Evolutionary conservation across 2,888 invertebrate genomes (phyloP).

Genomic region (Melieria omissa): DNA sequence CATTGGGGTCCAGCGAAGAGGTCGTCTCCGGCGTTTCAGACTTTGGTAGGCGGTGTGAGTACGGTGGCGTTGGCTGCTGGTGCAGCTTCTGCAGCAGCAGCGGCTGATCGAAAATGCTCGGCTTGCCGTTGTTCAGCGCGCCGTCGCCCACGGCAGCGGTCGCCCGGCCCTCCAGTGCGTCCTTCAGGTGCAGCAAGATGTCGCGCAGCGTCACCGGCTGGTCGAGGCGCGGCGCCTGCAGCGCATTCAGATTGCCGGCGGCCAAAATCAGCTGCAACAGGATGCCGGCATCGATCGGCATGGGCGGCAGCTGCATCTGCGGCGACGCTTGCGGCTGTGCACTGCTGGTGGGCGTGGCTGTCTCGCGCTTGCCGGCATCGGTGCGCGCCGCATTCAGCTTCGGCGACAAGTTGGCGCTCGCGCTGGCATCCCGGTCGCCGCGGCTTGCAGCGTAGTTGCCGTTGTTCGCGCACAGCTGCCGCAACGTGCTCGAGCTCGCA

Average conservation of each 20-base stretch:
- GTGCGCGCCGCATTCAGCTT: constrained; percentile 7
- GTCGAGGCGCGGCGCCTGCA: constrained; percentile 52
- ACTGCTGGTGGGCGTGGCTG: constrained; percentile 28
- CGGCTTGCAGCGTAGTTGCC: constrained; percentile 51
- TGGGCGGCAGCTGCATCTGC: constrained; percentile 36
- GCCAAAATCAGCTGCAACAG: constrained; percentile 62
- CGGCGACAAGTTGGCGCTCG: constrained; percentile 8
- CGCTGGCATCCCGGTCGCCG: constrained; percentile 49
- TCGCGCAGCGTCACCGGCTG: constrained; percentile 60
- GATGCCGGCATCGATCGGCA: constrained; percentile 54
- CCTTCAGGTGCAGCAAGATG: constrained; percentile 55
- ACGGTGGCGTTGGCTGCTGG: constrained; percentile 50
- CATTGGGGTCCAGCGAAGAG: constrained; percentile 63
- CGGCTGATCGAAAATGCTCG: constrained; percentile 54
- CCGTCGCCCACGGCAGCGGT: constrained; percentile 46
- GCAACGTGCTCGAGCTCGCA: constrained; percentile 53
- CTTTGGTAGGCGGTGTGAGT: constrained; percentile 62
- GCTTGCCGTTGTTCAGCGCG: constrained; percentile 53
- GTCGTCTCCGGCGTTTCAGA: constrained; percentile 69
- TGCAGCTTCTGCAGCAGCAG: constrained; percentile 56
- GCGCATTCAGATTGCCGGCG: constrained; percentile 49
- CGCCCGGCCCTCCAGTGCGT: constrained; percentile 41
- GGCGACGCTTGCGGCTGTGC: constrained; percentile 43
- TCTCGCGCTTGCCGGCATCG: constrained; percentile 28
- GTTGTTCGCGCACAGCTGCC: constrained; percentile 53